Conservation (phyloP, 2,797 vertebrate species). For the Eurystomus glaucurus region DNA sequence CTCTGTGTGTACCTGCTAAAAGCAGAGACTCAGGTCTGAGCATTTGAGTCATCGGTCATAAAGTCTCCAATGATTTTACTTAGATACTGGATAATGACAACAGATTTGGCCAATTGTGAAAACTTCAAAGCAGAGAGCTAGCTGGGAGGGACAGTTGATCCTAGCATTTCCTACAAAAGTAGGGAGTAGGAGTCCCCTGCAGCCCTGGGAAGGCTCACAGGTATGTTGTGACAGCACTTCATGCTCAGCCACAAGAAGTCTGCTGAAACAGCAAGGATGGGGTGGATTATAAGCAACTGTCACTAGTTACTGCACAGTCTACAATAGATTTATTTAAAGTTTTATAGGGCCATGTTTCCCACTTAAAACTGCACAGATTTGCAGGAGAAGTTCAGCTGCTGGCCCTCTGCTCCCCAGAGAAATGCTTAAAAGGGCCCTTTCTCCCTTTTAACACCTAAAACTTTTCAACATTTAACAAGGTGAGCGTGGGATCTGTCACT, state of each 20-base stretch:
- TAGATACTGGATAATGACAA: not conserved
- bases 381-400: conserved; percentile 12
- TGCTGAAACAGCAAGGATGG: not conserved
- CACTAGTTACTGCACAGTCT: not conserved
- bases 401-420: not conserved
- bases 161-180: not conserved
- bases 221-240: not conserved
- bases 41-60: not conserved
- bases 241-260: not conserved
- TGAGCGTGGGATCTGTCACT: not conserved
- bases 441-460: not conserved
- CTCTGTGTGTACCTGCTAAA: not conserved
- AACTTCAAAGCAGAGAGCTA: not conserved
- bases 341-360: not conserved
- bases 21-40: not conserved
- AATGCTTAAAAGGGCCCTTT: not conserved
- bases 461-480: not conserved
- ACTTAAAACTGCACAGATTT: not conserved
- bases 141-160: not conserved
- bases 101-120: not conserved
- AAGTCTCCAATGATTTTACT: not conserved
- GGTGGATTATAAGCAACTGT: not conserved
- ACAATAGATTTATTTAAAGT: not conserved
- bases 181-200: not conserved
- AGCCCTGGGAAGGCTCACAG: not conserved